Conservation (phyloP, 2,113 vertebrate species). For the Spilogale gracilis region DNA sequence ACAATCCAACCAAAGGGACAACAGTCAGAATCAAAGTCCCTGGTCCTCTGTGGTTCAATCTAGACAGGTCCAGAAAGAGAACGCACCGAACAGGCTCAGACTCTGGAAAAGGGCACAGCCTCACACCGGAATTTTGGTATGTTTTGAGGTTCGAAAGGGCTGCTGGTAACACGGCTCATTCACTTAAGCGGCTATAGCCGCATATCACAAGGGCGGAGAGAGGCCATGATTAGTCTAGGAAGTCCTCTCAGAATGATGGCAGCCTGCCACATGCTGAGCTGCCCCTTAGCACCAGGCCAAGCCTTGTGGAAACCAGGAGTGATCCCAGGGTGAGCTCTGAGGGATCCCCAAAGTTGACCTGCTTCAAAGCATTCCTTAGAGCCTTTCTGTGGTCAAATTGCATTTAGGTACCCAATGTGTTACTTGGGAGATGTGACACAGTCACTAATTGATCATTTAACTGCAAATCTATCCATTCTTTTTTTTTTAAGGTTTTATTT, state of each 20-base stretch:
- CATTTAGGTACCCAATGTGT: background rate
- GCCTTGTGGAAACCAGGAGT: background rate
- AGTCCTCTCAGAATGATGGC: background rate
- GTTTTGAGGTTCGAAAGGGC: background rate
- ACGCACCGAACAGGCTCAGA: background rate
- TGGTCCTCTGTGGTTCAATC: background rate
- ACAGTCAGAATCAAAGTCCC: background rate
- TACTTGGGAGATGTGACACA: background rate
- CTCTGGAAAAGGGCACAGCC: background rate
- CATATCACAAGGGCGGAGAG: too few relatives aligned
- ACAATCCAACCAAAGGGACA: background rate
- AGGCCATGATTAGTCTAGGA: too few relatives aligned
- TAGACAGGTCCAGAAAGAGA: background rate
- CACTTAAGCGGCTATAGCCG: background rate
- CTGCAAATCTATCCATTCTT: background rate
- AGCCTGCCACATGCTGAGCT: background rate
- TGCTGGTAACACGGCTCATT: background rate
- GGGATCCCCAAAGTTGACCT: background rate
- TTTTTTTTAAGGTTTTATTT: too few relatives aligned
- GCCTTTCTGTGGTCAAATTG: background rate
- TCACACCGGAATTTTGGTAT: background rate
- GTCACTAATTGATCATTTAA: background rate
- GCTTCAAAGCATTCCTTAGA: background rate
- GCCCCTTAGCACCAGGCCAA: background rate
- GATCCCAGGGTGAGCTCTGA: background rate